A percentile compares a stretch with the other conserved stretches of the same genome.
Evolutionary conservation across 2,888 invertebrate genomes (phyloP).

Genomic region (Drosophila hamatofila): DNA sequence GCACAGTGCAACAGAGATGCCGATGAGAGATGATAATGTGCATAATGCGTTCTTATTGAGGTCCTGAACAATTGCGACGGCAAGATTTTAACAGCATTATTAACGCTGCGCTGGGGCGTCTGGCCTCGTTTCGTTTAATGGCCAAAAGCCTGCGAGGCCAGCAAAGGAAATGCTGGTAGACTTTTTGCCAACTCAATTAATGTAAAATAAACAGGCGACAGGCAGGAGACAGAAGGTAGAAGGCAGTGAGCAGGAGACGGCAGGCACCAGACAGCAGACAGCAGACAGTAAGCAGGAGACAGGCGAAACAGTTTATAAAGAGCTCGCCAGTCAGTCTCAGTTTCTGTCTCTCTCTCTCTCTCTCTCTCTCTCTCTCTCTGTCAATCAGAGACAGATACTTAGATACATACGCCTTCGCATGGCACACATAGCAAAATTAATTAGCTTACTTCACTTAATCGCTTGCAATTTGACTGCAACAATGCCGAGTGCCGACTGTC

Average conservation of each 20-base stretch:
- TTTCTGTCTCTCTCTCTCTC: background rate
- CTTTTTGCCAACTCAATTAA: conserved; percentile 79
- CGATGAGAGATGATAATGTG: conserved; percentile 11
- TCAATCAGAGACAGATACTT: conserved; percentile 53
- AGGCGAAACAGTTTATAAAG: conserved; percentile 19
- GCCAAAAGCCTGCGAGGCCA: conserved; percentile 57
- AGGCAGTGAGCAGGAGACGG: background rate
- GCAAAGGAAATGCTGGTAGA: conserved; percentile 69
- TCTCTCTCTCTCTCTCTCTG: background rate
- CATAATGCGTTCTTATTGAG: conserved; percentile 17
- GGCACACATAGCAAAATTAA: conserved; percentile 79
- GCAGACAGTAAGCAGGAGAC: background rate
- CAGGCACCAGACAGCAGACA: background rate
- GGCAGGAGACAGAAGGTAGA: background rate
- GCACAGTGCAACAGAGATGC: background rate
- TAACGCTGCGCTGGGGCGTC: conserved; percentile 45
- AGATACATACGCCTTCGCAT: conserved; percentile 41
- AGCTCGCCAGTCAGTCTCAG: background rate
- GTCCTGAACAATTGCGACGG: conserved; percentile 33
- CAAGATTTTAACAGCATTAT: conserved; percentile 63
- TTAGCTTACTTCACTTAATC: conserved; percentile 82
- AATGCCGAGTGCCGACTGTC: conserved; percentile 51
- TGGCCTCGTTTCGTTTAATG: conserved; percentile 54
- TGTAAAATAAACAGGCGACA: conserved; percentile 72
- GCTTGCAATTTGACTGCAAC: conserved; percentile 77